Base-by-base conservation (phyloP, 1,140 invertebrate genomes). In the Centruroides vittatus region DNA sequence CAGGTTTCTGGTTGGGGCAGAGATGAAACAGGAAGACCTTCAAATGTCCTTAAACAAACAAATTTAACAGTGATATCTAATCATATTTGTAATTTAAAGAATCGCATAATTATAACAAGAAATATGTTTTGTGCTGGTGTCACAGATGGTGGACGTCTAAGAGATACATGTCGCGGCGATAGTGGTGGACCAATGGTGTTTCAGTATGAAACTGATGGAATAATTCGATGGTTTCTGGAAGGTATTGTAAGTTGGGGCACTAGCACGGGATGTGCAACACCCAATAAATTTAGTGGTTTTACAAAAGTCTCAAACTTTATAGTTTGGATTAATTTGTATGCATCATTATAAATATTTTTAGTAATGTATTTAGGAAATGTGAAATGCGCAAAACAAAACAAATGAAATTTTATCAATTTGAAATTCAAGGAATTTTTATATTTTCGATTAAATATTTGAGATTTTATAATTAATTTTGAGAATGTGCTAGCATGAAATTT, bases 41-140 rank as follows among this genome's bases (percentile, higher is more conserved):
- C 61, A 1, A 55, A 63, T 23, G 23, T 41, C 6, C 34, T 63
- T 3, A 11, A 48, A 35, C 56, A 63, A 57, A 49, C 58, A 5
- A 50, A 52, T n/a, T 36, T 63, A 4, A 57, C 61, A 10, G 58
- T 63, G 3, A 49, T 63, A 0, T 49, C 35, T 34, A 48, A 59
- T 4, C 54, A 60, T 6, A 59, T 35, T 11, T 63, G 61, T 6
- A 54, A 63, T 11, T 36, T 56, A 52, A 58, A 54, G 4, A 59
- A 63, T 46, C 49, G 54, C 3, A 41, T 63, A 4, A 63, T 58
- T 3, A 53, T 94, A 65, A 86, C 83, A 0, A 79, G 83, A 8
- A 86, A 87, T 64, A 93, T 93, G 90, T 82, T 93, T 67, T 95
- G 91, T 71, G 90, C 91, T 23, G 91, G 91, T 5, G 83, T 81